Conservation (phyloP, 2,113 vertebrate genomes). For the Prochilodus magdalenae region DNA sequence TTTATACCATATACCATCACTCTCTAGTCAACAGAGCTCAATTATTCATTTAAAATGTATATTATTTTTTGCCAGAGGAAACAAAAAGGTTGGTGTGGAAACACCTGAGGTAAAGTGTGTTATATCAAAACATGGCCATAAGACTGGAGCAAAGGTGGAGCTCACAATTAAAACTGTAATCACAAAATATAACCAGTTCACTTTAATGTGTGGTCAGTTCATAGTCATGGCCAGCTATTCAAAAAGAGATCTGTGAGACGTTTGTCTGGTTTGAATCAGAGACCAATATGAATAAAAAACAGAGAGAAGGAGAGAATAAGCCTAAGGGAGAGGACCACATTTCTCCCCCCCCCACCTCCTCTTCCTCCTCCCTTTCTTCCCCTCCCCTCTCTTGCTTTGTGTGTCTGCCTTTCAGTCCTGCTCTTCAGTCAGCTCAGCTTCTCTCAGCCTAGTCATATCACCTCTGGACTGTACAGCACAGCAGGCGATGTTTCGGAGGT, state of each 20-base stretch:
- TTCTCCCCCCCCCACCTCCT: background rate
- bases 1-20: no score
- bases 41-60: no score
- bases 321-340: background rate
- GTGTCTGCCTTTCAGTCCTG: slow-evolving; percentile 69
- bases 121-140: no score
- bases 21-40: no score
- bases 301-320: slow-evolving; percentile 8
- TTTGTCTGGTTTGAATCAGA: slow-evolving; percentile 2
- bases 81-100: no score
- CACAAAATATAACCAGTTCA: no score
- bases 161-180: no score
- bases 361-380: slow-evolving; percentile 14
- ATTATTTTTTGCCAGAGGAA: no score
- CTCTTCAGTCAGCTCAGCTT: slow-evolving; percentile 65
- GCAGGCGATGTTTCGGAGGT: slow-evolving; percentile 65
- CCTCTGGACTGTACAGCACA: slow-evolving; percentile 67
- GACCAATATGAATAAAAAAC: background rate
- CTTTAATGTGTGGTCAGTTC: background rate
- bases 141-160: no score
- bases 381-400: slow-evolving; percentile 63
- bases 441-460: slow-evolving; percentile 58
- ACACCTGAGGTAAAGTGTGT: no score
- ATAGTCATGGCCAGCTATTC: background rate
- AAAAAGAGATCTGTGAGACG: background rate